Percentiles rank a stretch among this genome's conserved stretches.
phyloP scores from a whole-genome alignment of 2,797 vertebrate genomes.

The Dicrostonyx torquatus region DNA sequence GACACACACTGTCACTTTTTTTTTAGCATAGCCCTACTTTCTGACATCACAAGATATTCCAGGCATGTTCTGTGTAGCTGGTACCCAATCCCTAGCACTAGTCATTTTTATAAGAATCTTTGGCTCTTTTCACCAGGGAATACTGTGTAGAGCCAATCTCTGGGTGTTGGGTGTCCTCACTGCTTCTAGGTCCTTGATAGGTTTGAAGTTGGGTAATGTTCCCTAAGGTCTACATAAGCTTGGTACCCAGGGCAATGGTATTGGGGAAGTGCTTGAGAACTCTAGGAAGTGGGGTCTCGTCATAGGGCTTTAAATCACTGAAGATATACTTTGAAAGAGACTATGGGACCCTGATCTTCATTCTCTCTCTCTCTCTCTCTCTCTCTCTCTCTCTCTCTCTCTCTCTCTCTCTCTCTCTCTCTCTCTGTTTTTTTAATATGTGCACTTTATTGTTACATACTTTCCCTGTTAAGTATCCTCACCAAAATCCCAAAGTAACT shows the following conservation, averaged over 20 bases:
- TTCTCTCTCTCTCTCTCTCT: neutral
- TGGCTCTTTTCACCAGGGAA: neutral
- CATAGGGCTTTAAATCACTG: neutral
- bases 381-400: neutral
- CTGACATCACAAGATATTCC: neutral
- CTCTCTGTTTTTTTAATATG: neutral
- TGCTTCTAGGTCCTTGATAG: neutral
- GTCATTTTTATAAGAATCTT: constrained; percentile 20
- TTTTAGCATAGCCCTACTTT: neutral
- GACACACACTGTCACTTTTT: neutral
- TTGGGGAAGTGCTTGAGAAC: neutral
- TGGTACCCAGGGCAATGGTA: neutral
- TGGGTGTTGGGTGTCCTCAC: neutral
- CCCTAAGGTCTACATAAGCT: neutral
- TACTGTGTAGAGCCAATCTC: constrained; percentile 15
- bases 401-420: neutral
- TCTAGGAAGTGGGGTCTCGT: neutral
- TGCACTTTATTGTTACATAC: neutral
- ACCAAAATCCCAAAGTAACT: neutral
- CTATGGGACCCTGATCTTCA: no score
- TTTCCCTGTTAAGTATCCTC: neutral
- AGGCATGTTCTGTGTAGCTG: neutral
- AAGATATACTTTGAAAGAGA: neutral
- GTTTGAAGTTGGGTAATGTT: neutral
- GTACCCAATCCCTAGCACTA: neutral